Base-by-base conservation (phyloP, 2,888 invertebrate species). In the Thelaira solivaga region DNA sequence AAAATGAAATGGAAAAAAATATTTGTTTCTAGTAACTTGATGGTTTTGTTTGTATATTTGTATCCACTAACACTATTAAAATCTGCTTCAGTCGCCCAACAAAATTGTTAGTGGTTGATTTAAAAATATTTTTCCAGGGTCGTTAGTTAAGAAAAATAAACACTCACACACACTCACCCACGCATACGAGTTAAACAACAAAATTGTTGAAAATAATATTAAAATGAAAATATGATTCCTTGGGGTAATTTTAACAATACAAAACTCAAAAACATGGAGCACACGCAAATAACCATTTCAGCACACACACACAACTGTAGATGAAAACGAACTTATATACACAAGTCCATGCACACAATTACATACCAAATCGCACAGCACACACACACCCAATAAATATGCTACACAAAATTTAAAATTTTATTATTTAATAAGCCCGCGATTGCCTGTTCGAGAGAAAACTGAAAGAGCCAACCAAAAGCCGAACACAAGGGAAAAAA, bases 211-310 rank as follows among this genome's bases (percentile, higher is more conserved):
- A 78, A 74, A 78, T 61, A 69, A 74, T 78, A 74, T 78, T 78
- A 78, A 78, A 78, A 69, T 78, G 78, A 78, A 78, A 69, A 74
- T 78, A 74, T 74, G 69, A 69, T 69, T 78, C 78, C 78, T 74
- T 53, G 45, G 78, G 69, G 78, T 74, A 74, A 74, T 78, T 78
- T 78, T 78, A 78, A 69, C 74, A 65, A 69, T 22, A 51, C 31
- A 61, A 47, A 53, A 45, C 26, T 51, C 2, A 51, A 31, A 39
- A 22, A 24, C 49, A 39, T 57, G 4, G 11, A 36, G 51, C 20
- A 36, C 24, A 71, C 62, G 61, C 61, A 71, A 62, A 71, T 71
- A 64, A 26, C 20, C 13, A 20, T 8, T 31, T 13, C 5, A 26
- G 8, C 4, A 45, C 34, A 68, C 1, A 16, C 2, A 34, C 22